Conservation (phyloP, 1,140 invertebrate species). For the Danaus melanippus region DNA sequence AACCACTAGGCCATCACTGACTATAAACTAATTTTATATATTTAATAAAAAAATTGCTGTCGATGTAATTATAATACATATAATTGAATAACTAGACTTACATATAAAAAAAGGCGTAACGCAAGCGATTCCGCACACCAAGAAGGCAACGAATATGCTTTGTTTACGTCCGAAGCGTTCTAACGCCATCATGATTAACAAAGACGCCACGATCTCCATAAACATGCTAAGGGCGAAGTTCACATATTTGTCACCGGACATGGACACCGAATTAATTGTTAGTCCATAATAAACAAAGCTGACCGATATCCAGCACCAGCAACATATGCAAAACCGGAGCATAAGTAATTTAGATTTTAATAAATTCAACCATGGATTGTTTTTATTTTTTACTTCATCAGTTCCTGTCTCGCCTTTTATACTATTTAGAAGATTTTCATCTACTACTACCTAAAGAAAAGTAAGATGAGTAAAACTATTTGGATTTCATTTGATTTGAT, state of each 20-base stretch:
- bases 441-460: constrained; percentile 26
- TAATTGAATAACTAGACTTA: constrained; percentile 25
- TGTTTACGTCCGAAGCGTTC: constrained; percentile 76
- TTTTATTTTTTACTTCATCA: constrained; percentile 13
- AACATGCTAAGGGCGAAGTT: constrained; percentile 81
- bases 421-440: constrained; percentile 30
- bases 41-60: not conserved
- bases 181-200: constrained; percentile 76
- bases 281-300: constrained; percentile 87
- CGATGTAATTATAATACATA: too few relatives aligned
- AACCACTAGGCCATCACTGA: too few relatives aligned
- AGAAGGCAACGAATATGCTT: constrained; percentile 74
- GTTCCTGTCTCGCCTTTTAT: constrained; percentile 17
- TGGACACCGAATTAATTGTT: constrained; percentile 82
- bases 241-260: constrained; percentile 79
- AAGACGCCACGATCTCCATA: constrained; percentile 82
- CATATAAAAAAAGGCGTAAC: constrained; percentile 52
- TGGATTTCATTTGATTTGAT: too few relatives aligned
- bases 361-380: constrained; percentile 65
- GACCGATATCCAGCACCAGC: constrained; percentile 79
- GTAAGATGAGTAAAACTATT: too few relatives aligned
- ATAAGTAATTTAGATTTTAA: constrained; percentile 74
- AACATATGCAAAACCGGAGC: constrained; percentile 76
- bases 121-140: constrained; percentile 73
- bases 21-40: too few relatives aligned